Base-by-base conservation (phyloP, 2,113 vertebrate genomes). In the Caretta caretta region DNA sequence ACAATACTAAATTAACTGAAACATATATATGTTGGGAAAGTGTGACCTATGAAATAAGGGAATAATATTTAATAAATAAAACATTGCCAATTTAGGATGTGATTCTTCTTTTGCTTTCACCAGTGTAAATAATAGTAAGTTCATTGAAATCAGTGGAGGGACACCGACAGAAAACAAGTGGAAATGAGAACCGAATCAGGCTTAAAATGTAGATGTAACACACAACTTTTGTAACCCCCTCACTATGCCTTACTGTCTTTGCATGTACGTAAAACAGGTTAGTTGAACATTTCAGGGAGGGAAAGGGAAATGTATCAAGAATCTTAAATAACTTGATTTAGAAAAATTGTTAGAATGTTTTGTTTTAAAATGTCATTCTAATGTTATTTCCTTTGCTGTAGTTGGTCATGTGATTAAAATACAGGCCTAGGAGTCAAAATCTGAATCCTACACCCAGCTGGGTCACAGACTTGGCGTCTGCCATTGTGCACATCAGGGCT, bases 351-450 rank as follows among this genome's bases (percentile, higher is more conserved):
- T 83, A 46, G 53, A 38, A 56, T 29, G 46, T 9, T n/a, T 69
- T 72, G 20, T 69, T 20, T 69, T 20, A 79, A 79, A 53, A 10
- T 5, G 9, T 94, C 42, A 10, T 53, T 17, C 17, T 88, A 9
- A 50, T 78, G 29, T 48, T 87, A 1, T 27, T 90, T 87, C 42
- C 1, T 19, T 83, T 85, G 5, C 3, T 35, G 1, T 48, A 53
- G 29, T 1, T 0, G 0, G 42, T 79, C 1, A 0, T 49, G 7
- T 46, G 49, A 88, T 85, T 80, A 87, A 89, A 91, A 1, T 20
- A 53, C 8, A 80, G n/a, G 27, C 48, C 88, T 88, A 46, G 8
- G 49, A 8, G 0, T 84, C 3, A 11, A 31, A 48, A 25, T 84
- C 65, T 72, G 65, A 8, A 89, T 24, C 50, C 88, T 65, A 42